Conservation (phyloP, 1,140 invertebrate genomes). For the Drosophila nigromelanica region DNA sequence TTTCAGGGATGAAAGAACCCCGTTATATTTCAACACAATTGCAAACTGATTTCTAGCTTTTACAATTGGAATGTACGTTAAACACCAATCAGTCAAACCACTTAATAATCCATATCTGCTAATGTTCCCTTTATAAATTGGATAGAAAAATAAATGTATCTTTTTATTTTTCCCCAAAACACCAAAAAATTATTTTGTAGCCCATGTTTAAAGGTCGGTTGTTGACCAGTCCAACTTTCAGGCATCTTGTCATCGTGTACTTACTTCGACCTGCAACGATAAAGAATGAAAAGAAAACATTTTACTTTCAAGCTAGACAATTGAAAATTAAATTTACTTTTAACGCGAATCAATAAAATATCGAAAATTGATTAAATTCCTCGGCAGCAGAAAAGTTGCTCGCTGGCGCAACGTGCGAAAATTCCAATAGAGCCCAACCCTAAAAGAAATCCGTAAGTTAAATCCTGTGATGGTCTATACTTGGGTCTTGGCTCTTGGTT, state of each 20-base stretch:
- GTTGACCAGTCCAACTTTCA: neutral
- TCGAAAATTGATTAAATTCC: slow-evolving; percentile 84
- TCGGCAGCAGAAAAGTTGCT: slow-evolving; percentile 53
- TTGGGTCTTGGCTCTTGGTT: too few species aligned
- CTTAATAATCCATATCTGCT: too few species aligned
- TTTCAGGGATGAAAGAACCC: too few species aligned
- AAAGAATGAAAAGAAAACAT: slow-evolving; percentile 46
- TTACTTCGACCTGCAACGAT: slow-evolving; percentile 83
- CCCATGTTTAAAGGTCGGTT: neutral
- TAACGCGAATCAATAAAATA: slow-evolving; percentile 83
- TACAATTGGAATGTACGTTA: too few species aligned
- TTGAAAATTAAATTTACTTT: slow-evolving; percentile 74
- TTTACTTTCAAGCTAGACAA: slow-evolving; percentile 30
- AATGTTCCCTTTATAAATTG: too few species aligned
- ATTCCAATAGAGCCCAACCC: slow-evolving; percentile 39
- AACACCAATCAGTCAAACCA: too few species aligned
- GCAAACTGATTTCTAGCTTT: too few species aligned
- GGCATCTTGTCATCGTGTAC: slow-evolving; percentile 35
- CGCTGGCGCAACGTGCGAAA: slow-evolving; percentile 66
- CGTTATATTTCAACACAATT: too few species aligned
- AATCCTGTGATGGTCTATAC: neutral
- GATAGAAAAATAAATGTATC: too few species aligned
- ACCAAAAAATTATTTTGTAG: neutral
- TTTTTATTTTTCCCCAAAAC: neutral
- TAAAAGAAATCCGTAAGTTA: neutral